Conservation (phyloP, 2,113 vertebrate genomes). For the Pseudorectes ferrugineus region DNA sequence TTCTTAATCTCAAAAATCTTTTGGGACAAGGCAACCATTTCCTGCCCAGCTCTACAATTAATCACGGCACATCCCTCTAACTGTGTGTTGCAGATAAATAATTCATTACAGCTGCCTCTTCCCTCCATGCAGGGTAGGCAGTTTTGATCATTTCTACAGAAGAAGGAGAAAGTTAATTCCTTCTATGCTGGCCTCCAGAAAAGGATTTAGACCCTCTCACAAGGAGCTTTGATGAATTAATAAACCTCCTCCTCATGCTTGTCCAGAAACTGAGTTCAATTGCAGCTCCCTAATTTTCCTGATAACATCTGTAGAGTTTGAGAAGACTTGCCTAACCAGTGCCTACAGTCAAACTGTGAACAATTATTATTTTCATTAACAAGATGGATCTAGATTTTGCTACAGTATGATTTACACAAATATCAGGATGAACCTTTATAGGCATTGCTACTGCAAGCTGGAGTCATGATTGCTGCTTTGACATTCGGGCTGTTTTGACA, state of each 20-base stretch:
- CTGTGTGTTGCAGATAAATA: slow-evolving; percentile 11
- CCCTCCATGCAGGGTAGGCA: not conserved
- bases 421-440: not conserved
- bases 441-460: not conserved
- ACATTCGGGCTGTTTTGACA: not conserved
- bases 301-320: slow-evolving; percentile 49
- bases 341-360: slow-evolving; percentile 20
- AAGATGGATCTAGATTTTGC: slow-evolving; percentile 12
- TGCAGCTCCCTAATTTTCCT: slow-evolving; percentile 17
- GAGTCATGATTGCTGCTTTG: not conserved
- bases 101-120: slow-evolving; percentile 9
- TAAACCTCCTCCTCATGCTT: not conserved
- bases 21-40: slow-evolving; percentile 18
- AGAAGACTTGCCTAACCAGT: slow-evolving; percentile 40
- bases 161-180: not conserved
- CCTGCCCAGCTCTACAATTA: not conserved
- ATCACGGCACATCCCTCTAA: slow-evolving; percentile 19
- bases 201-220: not conserved
- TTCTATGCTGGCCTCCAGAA: not conserved
- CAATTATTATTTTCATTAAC: slow-evolving; percentile 24
- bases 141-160: slow-evolving; percentile 3
- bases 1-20: slow-evolving; percentile 24
- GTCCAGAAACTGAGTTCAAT: slow-evolving; percentile 15
- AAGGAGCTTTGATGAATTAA: not conserved
- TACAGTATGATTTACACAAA: not conserved